phyloP scores from a whole-genome alignment of 2,797 vertebrate species.

The Poeciliopsis turneri region DNA sequence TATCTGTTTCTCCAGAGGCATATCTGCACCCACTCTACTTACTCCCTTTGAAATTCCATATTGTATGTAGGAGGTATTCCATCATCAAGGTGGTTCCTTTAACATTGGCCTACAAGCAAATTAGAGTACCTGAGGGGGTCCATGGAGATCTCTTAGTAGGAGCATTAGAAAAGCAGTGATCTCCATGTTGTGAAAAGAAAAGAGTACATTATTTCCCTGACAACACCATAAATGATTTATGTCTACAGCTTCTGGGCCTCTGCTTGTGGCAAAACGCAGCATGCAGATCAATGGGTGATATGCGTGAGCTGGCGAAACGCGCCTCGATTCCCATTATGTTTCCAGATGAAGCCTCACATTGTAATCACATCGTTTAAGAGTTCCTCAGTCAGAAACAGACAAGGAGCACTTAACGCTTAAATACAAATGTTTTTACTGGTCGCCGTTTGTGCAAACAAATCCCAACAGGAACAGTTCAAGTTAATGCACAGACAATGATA shows the following conservation, averaged over 20 bases:
- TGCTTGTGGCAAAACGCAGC: constrained; percentile 61
- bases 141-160: constrained; percentile 51
- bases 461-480: constrained; percentile 71
- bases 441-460: constrained; percentile 71
- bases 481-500: constrained; percentile 73
- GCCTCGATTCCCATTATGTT: constrained; percentile 58
- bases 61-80: constrained; percentile 76
- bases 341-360: constrained; percentile 42
- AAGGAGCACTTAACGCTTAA: constrained; percentile 55
- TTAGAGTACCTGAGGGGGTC: constrained; percentile 65
- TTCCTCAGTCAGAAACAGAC: constrained; percentile 36
- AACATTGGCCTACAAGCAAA: constrained; percentile 74
- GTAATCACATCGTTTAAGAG: constrained; percentile 51
- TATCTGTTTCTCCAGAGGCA: constrained; percentile 81
- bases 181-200: constrained; percentile 74
- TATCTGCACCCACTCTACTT: constrained; percentile 79
- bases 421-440: constrained; percentile 60
- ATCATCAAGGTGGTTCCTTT: constrained; percentile 78
- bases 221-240: constrained; percentile 78
- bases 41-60: constrained; percentile 78
- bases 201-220: constrained; percentile 74
- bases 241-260: constrained; percentile 59
- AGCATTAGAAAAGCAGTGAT: constrained; percentile 70
- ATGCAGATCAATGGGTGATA: constrained; percentile 65
- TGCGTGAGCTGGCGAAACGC: constrained; percentile 50